These are phyloP conservation scores for Leucophenga montana DNA, from an alignment of 2,888 invertebrate species.

Conservation along the genomic window DNA sequence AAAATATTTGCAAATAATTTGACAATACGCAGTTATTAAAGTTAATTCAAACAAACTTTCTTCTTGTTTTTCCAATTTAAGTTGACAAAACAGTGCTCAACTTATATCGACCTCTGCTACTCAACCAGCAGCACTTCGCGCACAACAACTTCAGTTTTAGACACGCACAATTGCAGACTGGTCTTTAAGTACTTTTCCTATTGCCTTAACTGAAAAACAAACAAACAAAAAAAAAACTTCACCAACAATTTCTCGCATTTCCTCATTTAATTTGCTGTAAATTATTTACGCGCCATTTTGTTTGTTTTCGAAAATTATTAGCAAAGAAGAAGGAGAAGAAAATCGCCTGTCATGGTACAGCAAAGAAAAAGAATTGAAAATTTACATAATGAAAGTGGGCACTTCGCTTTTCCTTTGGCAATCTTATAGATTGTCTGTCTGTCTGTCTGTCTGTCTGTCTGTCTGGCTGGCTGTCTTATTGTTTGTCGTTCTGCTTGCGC, in stretches of 20 bases:
- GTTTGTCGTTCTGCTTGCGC: neutral
- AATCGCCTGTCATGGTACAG: slow-evolving; percentile 16
- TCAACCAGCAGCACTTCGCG: no score
- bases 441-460: neutral
- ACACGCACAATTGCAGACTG: neutral
- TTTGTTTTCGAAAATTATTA: slow-evolving; percentile 43
- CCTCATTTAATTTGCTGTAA: slow-evolving; percentile 52
- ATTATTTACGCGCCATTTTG: slow-evolving; percentile 58
- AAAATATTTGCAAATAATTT: neutral
- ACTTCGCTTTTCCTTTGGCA: no score
- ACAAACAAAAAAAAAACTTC: neutral
- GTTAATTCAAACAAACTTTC: slow-evolving; percentile 21
- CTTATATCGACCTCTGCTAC: no score
- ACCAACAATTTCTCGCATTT: slow-evolving; percentile 30
- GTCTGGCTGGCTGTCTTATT: neutral
- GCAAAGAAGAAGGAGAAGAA: neutral
- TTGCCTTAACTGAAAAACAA: neutral
- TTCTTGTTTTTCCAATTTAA: slow-evolving; percentile 10
- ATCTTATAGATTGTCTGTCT: no score
- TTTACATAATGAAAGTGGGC: slow-evolving; percentile 28
- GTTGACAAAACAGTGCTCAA: neutral
- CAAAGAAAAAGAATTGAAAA: slow-evolving; percentile 16
- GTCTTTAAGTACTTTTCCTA: slow-evolving; percentile 1
- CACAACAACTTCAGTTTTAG: no score
- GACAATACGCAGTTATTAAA: slow-evolving; percentile 3